phyloP scores from a whole-genome alignment of 2,113 vertebrate genomes.

The Oenanthe oenanthe region DNA sequence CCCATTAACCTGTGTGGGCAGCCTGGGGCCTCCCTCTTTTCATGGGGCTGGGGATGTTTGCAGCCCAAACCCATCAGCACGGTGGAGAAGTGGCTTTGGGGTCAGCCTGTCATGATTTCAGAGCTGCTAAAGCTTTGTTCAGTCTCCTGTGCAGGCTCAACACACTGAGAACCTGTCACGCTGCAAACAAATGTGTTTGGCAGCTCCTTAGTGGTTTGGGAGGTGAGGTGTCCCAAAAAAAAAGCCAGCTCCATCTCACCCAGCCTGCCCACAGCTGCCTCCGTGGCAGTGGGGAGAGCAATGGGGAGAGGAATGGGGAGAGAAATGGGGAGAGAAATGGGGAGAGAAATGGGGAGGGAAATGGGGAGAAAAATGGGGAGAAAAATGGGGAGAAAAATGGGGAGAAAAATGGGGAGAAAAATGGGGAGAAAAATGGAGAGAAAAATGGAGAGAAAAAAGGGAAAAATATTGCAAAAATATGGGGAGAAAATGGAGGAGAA shows the following conservation, averaged over 20 bases:
- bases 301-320: too few relatives aligned
- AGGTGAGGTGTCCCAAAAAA: neutral
- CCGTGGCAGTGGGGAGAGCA: rapidly evolving
- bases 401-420: too few relatives aligned
- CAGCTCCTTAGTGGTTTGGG: neutral
- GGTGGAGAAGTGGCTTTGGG: neutral
- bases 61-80: neutral
- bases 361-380: too few relatives aligned
- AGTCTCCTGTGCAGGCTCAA: neutral
- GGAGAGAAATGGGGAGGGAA: too few relatives aligned
- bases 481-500: too few relatives aligned
- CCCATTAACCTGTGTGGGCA: neutral
- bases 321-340: too few relatives aligned
- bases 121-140: neutral
- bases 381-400: too few relatives aligned
- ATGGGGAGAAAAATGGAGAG: too few relatives aligned
- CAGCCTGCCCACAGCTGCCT: neutral
- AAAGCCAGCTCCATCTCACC: neutral
- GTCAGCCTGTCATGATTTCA: neutral
- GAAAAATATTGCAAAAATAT: too few relatives aligned
- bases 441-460: too few relatives aligned
- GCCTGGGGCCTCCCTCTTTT: neutral
- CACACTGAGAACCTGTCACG: rapidly evolving
- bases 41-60: neutral
- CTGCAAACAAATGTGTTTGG: neutral